Evolutionary conservation across 2,888 invertebrate genomes (phyloP).

Genomic region (Drosophila nr. perissopoda): DNA sequence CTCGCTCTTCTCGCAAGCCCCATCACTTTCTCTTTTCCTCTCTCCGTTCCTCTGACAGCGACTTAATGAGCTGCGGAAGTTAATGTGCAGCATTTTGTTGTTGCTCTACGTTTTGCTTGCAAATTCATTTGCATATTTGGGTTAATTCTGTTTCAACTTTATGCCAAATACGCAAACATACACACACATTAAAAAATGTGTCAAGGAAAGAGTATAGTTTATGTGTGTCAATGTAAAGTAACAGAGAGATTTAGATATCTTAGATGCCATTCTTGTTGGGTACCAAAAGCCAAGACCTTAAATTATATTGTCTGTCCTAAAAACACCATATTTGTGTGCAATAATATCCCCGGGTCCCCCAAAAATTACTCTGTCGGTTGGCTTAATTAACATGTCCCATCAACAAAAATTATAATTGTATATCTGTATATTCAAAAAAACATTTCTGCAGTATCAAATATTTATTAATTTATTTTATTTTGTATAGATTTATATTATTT

Average conservation of each 20-base stretch:
- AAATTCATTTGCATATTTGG: slow-evolving; percentile 80
- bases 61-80: slow-evolving; percentile 82
- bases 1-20: slow-evolving; percentile 1
- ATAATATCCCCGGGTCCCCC: neutral
- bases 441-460: neutral
- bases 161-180: slow-evolving; percentile 15
- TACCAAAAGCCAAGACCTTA: neutral
- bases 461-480: neutral
- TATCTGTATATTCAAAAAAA: neutral
- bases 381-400: slow-evolving; percentile 48
- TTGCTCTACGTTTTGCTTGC: slow-evolving; percentile 43
- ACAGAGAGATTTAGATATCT: neutral
- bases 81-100: slow-evolving; percentile 70
- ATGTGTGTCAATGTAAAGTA: neutral
- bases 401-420: neutral
- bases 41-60: slow-evolving; percentile 59
- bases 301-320: neutral
- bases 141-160: slow-evolving; percentile 67
- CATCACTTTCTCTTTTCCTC: neutral
- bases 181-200: neutral
- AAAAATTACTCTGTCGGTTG: slow-evolving; percentile 11
- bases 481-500: neutral
- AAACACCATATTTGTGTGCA: neutral
- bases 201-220: neutral
- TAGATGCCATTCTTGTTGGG: neutral